Evolutionary conservation across 2,888 invertebrate species (phyloP).

Genomic region (Archips crataeganus): DNA sequence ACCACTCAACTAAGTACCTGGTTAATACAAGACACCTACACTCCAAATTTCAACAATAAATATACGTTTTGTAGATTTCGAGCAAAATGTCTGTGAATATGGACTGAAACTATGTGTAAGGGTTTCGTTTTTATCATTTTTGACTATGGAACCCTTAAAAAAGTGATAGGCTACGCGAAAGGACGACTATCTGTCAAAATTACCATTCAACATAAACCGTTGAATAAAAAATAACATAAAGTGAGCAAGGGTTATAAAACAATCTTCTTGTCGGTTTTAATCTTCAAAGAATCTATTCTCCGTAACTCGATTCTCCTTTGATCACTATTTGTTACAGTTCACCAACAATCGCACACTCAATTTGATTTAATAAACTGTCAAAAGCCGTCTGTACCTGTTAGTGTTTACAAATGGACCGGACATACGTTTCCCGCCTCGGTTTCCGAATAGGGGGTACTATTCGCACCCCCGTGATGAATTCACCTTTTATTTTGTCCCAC

Average conservation of each 20-base stretch:
- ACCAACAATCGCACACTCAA: constrained; percentile 64
- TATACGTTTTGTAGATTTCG: too few relatives aligned
- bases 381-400: constrained; percentile 79
- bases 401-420: constrained; percentile 82
- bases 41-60: too few relatives aligned
- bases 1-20: too few relatives aligned
- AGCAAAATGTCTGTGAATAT: too few relatives aligned
- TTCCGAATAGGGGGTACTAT: constrained; percentile 70
- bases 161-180: neutral
- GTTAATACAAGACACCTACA: too few relatives aligned
- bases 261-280: constrained; percentile 30
- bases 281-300: constrained; percentile 34
- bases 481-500: constrained; percentile 84
- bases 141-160: too few relatives aligned
- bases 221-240: constrained; percentile 6
- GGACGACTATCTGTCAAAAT: neutral
- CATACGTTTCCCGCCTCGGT: constrained; percentile 80
- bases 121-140: too few relatives aligned
- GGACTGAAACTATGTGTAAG: too few relatives aligned
- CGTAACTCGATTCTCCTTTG: constrained; percentile 31
- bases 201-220: neutral
- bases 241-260: constrained; percentile 31
- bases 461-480: constrained; percentile 80
- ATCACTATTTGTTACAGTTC: constrained; percentile 51
- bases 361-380: constrained; percentile 82